phyloP scores from a whole-genome alignment of 2,113 vertebrate genomes.

The Mustela nigripes region DNA sequence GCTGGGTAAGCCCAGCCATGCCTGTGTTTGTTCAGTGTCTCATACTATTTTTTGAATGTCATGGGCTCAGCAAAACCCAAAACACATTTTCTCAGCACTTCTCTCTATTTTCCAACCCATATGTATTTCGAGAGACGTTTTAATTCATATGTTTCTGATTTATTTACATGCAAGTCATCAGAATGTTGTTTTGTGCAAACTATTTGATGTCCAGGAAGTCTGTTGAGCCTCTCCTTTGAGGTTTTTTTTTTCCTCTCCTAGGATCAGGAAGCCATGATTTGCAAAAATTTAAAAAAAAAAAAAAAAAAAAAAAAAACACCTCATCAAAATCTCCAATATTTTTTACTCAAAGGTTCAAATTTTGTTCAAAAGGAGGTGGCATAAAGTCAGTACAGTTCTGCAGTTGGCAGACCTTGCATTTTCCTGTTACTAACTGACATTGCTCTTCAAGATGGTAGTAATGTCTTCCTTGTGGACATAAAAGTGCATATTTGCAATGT shows the following conservation, averaged over 20 bases:
- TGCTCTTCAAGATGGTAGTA: slow-evolving; percentile 50
- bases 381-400: slow-evolving; percentile 9
- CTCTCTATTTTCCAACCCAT: slow-evolving; percentile 77
- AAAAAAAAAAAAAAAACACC: background rate
- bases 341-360: slow-evolving; percentile 67
- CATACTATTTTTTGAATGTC: slow-evolving; percentile 81
- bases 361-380: slow-evolving; percentile 63
- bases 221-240: slow-evolving; percentile 82
- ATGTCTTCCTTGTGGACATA: slow-evolving; percentile 70
- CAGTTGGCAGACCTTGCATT: background rate
- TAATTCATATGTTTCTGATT: slow-evolving; percentile 85
- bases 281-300: slow-evolving; percentile 42
- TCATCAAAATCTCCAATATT: slow-evolving; percentile 43
- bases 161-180: slow-evolving; percentile 86
- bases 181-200: slow-evolving; percentile 80
- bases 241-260: background rate
- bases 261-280: slow-evolving; percentile 78
- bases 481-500: slow-evolving; percentile 4
- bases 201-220: slow-evolving; percentile 83
- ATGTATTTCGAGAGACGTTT: slow-evolving; percentile 78
- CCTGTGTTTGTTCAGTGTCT: slow-evolving; percentile 76
- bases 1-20: slow-evolving; percentile 18
- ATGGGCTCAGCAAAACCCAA: slow-evolving; percentile 82
- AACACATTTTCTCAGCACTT: slow-evolving; percentile 85
- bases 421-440: slow-evolving; percentile 50